Percentiles rank a stretch among this genome's conserved stretches.
These are phyloP conservation scores for Drepana falcataria DNA, from an alignment of 2,888 invertebrate genomes.

Conservation along the genomic window DNA sequence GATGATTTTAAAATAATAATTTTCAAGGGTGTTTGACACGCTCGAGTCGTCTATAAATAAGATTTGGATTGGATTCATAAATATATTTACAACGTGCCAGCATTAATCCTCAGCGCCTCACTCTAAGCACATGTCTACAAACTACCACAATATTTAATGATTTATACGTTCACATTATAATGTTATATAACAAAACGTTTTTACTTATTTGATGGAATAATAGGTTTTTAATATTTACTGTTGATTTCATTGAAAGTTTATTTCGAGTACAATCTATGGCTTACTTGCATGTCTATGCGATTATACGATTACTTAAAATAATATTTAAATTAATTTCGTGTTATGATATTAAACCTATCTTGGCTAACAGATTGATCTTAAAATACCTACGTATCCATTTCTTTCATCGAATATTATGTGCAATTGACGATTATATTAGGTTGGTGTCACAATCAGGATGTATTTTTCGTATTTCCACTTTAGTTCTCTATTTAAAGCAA, in stretches of 20 bases:
- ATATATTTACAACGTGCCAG: conserved; percentile 31
- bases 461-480: conserved; percentile 2
- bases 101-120: conserved; percentile 4
- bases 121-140: conserved; percentile 32
- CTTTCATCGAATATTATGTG: conserved; percentile 19
- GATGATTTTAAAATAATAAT: background rate
- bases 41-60: conserved; percentile 14
- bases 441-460: background rate
- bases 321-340: conserved; percentile 8
- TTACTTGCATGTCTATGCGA: conserved; percentile 23
- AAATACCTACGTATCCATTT: conserved; percentile 15
- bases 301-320: conserved; percentile 18
- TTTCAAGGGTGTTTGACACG: background rate
- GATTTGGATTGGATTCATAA: conserved; percentile 19
- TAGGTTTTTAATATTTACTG: conserved; percentile 21
- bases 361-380: conserved; percentile 24
- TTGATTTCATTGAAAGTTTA: conserved; percentile 11
- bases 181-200: conserved; percentile 17
- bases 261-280: conserved; percentile 16
- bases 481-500: background rate
- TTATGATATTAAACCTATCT: conserved; percentile 1
- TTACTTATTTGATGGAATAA: conserved; percentile 31
- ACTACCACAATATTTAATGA: conserved; percentile 35
- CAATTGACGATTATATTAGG: conserved; percentile 35
- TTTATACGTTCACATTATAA: conserved; percentile 7